Percentiles rank a stretch among this genome's conserved stretches.
Evolutionary conservation across 1,140 invertebrate species (phyloP).

Genomic region (Thaumetopoea pityocampa): DNA sequence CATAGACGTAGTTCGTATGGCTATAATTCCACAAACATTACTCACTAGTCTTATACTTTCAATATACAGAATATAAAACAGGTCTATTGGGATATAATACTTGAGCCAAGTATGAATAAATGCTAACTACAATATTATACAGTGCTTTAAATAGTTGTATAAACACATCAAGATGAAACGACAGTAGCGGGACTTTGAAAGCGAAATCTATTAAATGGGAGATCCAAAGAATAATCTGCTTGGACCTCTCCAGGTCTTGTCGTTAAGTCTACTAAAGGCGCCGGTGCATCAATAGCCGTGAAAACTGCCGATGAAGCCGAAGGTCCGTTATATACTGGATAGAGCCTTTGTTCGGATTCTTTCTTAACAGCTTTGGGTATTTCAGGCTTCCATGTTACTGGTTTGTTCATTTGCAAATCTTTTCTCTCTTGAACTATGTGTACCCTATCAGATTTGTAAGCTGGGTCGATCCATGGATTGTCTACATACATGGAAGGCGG

Average conservation of each 20-base stretch:
- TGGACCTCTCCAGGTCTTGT: slow-evolving; percentile 61
- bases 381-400: slow-evolving; percentile 24
- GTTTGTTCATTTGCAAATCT: slow-evolving; percentile 11
- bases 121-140: slow-evolving; percentile 38
- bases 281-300: slow-evolving; percentile 38
- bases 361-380: slow-evolving; percentile 22
- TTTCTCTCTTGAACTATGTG: slow-evolving; percentile 23
- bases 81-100: slow-evolving; percentile 53
- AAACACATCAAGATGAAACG: slow-evolving; percentile 66
- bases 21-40: no score
- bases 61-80: slow-evolving; percentile 45
- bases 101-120: slow-evolving; percentile 51
- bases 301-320: slow-evolving; percentile 20
- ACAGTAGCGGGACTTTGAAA: slow-evolving; percentile 70
- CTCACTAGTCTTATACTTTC: no score
- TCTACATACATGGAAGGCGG: slow-evolving; percentile 17
- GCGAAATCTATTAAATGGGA: slow-evolving; percentile 65
- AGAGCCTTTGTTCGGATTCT: slow-evolving; percentile 29
- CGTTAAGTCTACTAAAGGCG: slow-evolving; percentile 41
- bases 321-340: slow-evolving; percentile 37
- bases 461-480: slow-evolving; percentile 27
- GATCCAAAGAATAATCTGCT: slow-evolving; percentile 65
- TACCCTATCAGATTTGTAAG: slow-evolving; percentile 37
- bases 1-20: no score
- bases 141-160: slow-evolving; percentile 42